A percentile compares a stretch with the other conserved stretches of the same genome.
These are phyloP conservation scores for Eutrigla gurnardus DNA, from an alignment of 2,797 vertebrate species.

Conservation along the genomic window DNA sequence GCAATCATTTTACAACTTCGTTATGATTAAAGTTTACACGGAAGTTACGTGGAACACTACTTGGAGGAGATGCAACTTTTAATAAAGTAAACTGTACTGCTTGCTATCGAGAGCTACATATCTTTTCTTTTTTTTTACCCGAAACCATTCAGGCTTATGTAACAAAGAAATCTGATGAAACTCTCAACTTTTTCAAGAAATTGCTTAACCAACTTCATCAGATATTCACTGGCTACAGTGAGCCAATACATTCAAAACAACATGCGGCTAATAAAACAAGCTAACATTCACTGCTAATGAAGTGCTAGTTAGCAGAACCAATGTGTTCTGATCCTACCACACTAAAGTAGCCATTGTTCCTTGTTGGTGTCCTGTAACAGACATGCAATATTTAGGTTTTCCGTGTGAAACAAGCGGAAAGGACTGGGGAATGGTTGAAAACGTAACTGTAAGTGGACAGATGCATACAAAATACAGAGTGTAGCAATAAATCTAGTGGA, in stretches of 20 bases:
- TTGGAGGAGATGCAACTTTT: neutral
- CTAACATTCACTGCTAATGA: neutral
- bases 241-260: neutral
- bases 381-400: neutral
- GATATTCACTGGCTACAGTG: neutral
- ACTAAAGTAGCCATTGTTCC: neutral
- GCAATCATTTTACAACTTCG: neutral
- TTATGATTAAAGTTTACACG: neutral
- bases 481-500: neutral
- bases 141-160: neutral
- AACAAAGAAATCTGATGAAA: neutral
- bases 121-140: neutral
- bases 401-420: conserved; percentile 5
- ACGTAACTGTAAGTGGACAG: neutral
- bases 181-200: neutral
- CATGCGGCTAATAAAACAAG: neutral
- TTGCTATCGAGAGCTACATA: neutral
- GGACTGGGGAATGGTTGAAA: neutral
- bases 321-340: neutral
- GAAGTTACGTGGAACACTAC: neutral
- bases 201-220: neutral
- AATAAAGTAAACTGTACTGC: neutral
- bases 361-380: neutral
- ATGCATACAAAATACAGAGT: neutral
- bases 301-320: neutral